A percentile compares a stretch with the other conserved stretches of the same genome.
Evolutionary conservation across 2,113 vertebrate genomes (phyloP).

Genomic region (Semicossyphus pulcher): DNA sequence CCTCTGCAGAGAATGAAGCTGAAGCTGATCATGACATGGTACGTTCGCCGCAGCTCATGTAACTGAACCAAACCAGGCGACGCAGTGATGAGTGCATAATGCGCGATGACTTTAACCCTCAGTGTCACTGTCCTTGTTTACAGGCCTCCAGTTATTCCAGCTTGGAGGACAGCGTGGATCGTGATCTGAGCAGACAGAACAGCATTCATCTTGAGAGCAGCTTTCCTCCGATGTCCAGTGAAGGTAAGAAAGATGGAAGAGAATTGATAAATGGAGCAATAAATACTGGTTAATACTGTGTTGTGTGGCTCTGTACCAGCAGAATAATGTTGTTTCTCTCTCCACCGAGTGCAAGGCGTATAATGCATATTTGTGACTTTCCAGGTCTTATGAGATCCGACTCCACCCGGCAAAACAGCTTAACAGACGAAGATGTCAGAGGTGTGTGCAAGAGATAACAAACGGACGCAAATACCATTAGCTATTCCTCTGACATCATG

Average conservation of each 20-base stretch:
- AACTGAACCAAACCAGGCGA: background rate
- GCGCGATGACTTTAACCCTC: background rate
- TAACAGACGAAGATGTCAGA: conserved; percentile 19
- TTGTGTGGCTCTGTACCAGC: background rate
- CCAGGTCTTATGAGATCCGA: conserved; percentile 30
- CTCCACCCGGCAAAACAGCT: conserved; percentile 38
- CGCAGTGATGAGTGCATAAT: background rate
- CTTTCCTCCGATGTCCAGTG: conserved; percentile 6
- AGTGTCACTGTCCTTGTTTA: background rate
- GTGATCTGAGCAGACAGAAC: background rate
- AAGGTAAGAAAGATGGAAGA: conserved; percentile 31
- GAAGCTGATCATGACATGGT: conserved; percentile 66
- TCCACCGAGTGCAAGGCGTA: background rate
- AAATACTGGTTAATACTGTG: background rate
- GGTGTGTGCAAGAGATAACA: conserved; percentile 17
- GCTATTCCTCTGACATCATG: too few relatives aligned
- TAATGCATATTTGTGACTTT: conserved; percentile 9
- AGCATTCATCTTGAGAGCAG: background rate
- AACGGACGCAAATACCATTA: background rate
- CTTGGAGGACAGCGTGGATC: conserved; percentile 62
- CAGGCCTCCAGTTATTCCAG: conserved; percentile 78
- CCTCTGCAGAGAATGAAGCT: conserved; percentile 50
- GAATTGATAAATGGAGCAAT: background rate
- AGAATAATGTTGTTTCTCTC: too few relatives aligned
- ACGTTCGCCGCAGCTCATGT: conserved; percentile 25